Evolutionary conservation across 2,113 vertebrate genomes (phyloP), one percentile per base, ranked within the genome.

Genomic region (Tragulus kanchil): DNA sequence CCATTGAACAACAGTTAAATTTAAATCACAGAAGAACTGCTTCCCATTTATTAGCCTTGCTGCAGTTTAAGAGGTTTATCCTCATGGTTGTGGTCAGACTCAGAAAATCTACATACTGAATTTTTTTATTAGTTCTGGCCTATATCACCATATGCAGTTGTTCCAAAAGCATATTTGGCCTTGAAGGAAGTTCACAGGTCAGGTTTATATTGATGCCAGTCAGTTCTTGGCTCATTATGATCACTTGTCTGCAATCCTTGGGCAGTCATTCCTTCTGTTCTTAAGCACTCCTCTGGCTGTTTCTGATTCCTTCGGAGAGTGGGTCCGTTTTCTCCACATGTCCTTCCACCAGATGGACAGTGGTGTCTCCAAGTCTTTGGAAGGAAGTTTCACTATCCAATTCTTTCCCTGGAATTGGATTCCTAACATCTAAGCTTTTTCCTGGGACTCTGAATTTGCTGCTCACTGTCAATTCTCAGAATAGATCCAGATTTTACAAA

Each of bases 1-100:
- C n/a, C 21, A 93, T 5, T 67, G 36, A 85, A 91, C 93, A 94
- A 86, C 2, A 93, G 75, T 26, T 65, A 95, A 94, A 88, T 88
- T 48, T 19, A 25, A 56, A 13, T 67, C 21, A 61, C 79, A 19
- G 25, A 10, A 77, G 56, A 50, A 6, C 45, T 85, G 16, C 52
- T 86, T 84, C 52, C 62, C 50, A 85, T 14, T 21, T 93, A 79
- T 4, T 91, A 61, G 26, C 56, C 64, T 89, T 61, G 59, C 11
- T 73, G 42, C 7, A 21, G 14, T 94, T 92, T 21, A 23, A 12
- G 45, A 79, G 16, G 50, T 56, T 52, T 91, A 48, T 83, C 61
- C 56, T 85, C 8, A 64, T 73, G 45, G 11, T 83, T 50, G 6
- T 85, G 16, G 12, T 21, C 58, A 88, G 25, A 88, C 36, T 94